Conservation (phyloP, 2,113 vertebrate genomes). For the Ovibos moschatus region DNA sequence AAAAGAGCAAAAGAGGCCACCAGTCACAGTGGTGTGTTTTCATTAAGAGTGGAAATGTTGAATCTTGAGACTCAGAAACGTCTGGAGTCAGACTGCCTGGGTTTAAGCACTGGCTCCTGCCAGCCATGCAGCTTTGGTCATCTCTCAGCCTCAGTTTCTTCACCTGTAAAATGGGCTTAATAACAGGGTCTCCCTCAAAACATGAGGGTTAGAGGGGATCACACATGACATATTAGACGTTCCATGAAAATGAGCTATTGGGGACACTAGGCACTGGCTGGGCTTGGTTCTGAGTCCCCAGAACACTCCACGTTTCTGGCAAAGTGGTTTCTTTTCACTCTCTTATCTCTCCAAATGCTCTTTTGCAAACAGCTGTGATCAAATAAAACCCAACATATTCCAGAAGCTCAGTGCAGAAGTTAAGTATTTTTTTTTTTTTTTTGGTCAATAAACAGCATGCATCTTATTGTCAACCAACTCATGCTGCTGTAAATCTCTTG, state of each 20-base stretch:
- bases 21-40: not conserved
- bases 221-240: fast-evolving
- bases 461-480: not conserved
- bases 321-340: not conserved
- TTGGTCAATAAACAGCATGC: not conserved
- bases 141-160: not conserved
- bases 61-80: not conserved
- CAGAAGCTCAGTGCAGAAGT: not conserved
- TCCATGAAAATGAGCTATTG: fast-evolving
- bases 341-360: not conserved
- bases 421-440: not conserved
- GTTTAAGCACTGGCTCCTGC: not conserved
- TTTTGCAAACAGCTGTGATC: not conserved
- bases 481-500: not conserved
- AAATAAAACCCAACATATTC: not conserved
- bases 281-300: not conserved
- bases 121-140: not conserved
- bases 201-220: not conserved
- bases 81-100: not conserved
- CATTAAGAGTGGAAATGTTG: not conserved
- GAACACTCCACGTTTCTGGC: not conserved
- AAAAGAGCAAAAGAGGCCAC: not conserved
- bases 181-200: not conserved
- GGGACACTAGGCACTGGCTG: not conserved
- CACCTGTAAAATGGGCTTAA: not conserved